phyloP scores from a whole-genome alignment of 2,113 vertebrate genomes.

The Malurus elegans region DNA sequence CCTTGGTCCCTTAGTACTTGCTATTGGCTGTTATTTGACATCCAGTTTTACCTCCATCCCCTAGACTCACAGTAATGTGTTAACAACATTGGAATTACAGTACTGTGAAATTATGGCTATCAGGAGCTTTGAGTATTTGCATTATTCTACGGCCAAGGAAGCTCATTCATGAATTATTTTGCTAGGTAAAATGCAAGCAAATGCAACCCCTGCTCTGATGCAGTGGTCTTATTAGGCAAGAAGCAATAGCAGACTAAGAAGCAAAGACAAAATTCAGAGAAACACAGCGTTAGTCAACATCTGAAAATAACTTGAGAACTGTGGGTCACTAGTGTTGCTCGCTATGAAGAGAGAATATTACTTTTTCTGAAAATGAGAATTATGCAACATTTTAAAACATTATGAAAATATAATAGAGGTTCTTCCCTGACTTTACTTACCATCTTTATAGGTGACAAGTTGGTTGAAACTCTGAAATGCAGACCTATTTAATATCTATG shows the following conservation, averaged over 20 bases:
- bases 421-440: not conserved
- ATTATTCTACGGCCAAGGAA: not conserved
- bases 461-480: not conserved
- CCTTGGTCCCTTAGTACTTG: not conserved
- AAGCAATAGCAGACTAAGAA: not conserved
- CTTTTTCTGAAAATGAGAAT: not conserved
- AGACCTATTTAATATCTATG: not conserved
- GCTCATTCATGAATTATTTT: not conserved
- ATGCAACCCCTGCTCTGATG: not conserved
- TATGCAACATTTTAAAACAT: not conserved
- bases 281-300: not conserved
- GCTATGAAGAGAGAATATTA: not conserved
- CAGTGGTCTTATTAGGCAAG: not conserved
- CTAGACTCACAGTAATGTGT: not conserved
- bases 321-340: not conserved
- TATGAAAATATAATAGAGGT: not conserved
- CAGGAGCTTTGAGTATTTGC: not conserved
- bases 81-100: not conserved
- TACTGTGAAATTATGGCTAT: not conserved
- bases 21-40: not conserved
- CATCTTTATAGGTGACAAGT: not conserved
- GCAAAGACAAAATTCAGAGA: not conserved
- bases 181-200: not conserved
- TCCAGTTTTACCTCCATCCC: not conserved
- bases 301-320: not conserved